Conservation (phyloP, 2,888 invertebrate genomes). For the Dromius quadrimaculatus region DNA sequence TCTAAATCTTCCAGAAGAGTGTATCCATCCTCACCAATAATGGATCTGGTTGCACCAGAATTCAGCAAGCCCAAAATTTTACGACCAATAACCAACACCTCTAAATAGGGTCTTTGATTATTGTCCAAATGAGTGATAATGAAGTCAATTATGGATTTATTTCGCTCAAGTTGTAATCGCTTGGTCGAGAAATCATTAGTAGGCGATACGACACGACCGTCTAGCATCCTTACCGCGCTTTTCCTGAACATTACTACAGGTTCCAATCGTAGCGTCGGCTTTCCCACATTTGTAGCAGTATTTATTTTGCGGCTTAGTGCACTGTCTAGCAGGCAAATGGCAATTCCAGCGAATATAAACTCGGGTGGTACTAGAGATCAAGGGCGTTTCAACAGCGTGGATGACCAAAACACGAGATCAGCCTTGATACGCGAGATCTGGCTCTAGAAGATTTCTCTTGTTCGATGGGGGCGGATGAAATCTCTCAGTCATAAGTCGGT, state of each 20-base stretch:
- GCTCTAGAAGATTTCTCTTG: not conserved
- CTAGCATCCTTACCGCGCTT: not conserved
- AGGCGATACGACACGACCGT: not conserved
- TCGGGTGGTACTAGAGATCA: not conserved
- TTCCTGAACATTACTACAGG: conserved; percentile 1
- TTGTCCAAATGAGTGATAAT: not conserved
- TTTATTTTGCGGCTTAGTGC: too few species aligned
- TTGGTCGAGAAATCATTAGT: too few species aligned
- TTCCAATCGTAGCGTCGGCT: not conserved
- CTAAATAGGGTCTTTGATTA: not conserved
- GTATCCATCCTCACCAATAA: not conserved
- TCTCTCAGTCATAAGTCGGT: not conserved
- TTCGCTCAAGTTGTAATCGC: not conserved
- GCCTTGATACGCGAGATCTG: not conserved
- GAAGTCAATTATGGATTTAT: not conserved
- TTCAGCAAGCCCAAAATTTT: not conserved
- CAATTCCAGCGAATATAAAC: not conserved
- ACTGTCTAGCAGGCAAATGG: too few species aligned
- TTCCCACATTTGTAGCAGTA: not conserved
- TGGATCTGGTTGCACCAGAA: not conserved
- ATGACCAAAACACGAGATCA: too few species aligned
- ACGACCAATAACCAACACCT: not conserved
- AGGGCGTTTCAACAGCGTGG: conserved; percentile 1
- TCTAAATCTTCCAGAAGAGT: not conserved
- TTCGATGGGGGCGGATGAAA: not conserved